Evolutionary conservation across 2,113 vertebrate species (phyloP), one percentile per base, ranked within the genome.

Genomic region (Dendrocopos noguchii): DNA sequence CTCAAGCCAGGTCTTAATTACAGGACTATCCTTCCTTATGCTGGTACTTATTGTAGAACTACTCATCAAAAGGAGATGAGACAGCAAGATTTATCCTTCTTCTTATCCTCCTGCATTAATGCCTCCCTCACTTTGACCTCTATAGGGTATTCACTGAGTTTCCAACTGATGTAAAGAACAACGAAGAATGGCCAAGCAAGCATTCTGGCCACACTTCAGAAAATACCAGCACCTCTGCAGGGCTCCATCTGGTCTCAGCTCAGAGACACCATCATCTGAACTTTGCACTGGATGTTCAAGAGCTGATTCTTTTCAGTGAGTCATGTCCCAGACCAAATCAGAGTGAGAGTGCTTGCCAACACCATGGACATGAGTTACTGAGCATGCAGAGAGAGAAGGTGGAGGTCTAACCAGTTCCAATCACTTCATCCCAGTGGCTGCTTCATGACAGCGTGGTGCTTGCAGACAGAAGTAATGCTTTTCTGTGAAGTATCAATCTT

Each of bases 181-280:
- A 19, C 80, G 72, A 87, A 52, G 28, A n/a, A 29, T 31, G 39
- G 55, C 28, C 68, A 76, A 84, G 10, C 68, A 76, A 84, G 9
- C 27, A 24, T 75, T 85, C 88, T 65, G 66, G 25, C 18, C 70
- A 34, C 3, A 2, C 80, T 96, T 96, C 94, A 94, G 92, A 97
- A 97, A 96, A 96, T 91, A 96, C 28, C 31, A 4, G 7, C 16
- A 52, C 80, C 65, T 29, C 82, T 42, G 56, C 60, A 71, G 68
- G 68, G 67, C 84, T 97, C 92, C 82, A 70, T 65, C 89, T 96
- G 96, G 91, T 84, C 88, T 91, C 73, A 72, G 78, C 94, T 90
- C 88, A 82, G 95, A 92, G 88, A 63, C 57, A 66, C 36, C 20
- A 4, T 88, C 92, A 81, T 18, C 39, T 67, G 42, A 66, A 28